Evolutionary conservation across 1,140 invertebrate species (phyloP).

Genomic region (Hestina assimilis): DNA sequence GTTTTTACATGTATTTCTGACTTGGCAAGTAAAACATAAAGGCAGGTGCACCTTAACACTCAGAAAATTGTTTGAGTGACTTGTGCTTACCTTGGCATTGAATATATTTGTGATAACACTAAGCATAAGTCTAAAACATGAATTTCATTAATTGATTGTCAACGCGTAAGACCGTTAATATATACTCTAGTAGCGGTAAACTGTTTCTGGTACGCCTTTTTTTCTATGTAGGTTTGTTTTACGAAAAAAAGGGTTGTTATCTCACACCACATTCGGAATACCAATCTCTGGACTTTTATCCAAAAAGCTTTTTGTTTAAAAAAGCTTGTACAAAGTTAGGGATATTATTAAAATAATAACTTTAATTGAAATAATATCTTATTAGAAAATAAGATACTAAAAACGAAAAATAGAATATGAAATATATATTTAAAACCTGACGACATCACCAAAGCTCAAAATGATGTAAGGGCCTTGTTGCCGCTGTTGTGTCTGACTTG

Average conservation of each 20-base stretch:
- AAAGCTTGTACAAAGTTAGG: no score
- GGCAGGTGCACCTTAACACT: slow-evolving; percentile 37
- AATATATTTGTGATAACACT: slow-evolving; percentile 35
- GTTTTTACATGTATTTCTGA: slow-evolving; percentile 40
- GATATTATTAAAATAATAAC: no score
- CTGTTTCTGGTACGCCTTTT: no score
- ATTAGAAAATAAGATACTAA: no score
- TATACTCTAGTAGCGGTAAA: no score
- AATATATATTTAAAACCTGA: slow-evolving; percentile 8
- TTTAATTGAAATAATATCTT: no score
- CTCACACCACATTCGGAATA: no score
- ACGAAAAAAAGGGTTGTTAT: no score
- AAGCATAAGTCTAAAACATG: slow-evolving; percentile 1
- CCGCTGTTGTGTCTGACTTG: slow-evolving; percentile 23
- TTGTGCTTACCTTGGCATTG: slow-evolving; percentile 47
- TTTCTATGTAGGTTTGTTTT: no score
- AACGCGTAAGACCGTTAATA: no score
- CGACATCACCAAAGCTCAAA: slow-evolving; percentile 4
- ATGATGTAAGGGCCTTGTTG: slow-evolving; percentile 17
- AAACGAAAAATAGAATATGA: background rate
- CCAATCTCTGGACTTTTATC: no score
- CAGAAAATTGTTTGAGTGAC: slow-evolving; percentile 41
- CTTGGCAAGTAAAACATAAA: slow-evolving; percentile 42
- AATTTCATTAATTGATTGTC: background rate
- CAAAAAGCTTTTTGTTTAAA: no score